Percentiles rank a stretch among this genome's conserved stretches.
phyloP scores from a whole-genome alignment of 2,797 vertebrate species.

The Nasua narica region DNA sequence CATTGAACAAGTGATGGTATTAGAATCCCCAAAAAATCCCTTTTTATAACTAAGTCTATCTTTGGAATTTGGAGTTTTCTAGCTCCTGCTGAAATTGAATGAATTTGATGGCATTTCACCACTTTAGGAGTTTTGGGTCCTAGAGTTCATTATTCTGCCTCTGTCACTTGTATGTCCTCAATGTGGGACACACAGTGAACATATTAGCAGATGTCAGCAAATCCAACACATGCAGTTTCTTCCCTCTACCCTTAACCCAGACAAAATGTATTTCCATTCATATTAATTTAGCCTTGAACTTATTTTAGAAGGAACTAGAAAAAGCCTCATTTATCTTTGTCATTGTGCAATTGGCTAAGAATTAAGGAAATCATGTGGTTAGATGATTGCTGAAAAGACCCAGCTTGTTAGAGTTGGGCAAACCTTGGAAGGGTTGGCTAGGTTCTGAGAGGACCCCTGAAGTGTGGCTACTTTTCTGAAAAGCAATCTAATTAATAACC shows the following conservation, averaged over 20 bases:
- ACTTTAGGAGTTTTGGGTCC: neutral
- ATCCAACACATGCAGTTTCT: slow-evolving; percentile 3
- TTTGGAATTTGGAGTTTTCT: neutral
- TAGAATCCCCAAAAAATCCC: slow-evolving; percentile 18
- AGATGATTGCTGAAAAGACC: slow-evolving; percentile 52
- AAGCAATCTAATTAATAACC: slow-evolving; percentile 66
- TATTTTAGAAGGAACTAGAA: slow-evolving; percentile 63
- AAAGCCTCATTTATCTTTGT: slow-evolving; percentile 66
- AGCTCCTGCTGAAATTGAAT: neutral
- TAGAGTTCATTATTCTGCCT: neutral
- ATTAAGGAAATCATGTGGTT: slow-evolving; percentile 65
- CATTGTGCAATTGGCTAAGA: slow-evolving; percentile 60
- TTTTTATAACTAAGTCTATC: neutral
- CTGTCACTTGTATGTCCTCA: neutral
- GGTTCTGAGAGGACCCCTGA: slow-evolving; percentile 32
- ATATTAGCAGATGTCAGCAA: slow-evolving; percentile 51
- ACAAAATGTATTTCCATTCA: slow-evolving; percentile 54
- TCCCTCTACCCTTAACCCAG: neutral
- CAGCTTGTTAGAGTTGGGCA: slow-evolving; percentile 60
- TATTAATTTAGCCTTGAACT: slow-evolving; percentile 64
- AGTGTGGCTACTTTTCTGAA: slow-evolving; percentile 49
- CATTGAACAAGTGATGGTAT: neutral
- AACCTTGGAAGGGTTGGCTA: slow-evolving; percentile 45
- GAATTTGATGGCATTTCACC: neutral
- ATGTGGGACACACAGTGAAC: neutral